Evolutionary conservation across 2,888 invertebrate species (phyloP).

Genomic region (Sicus ferrugineus): DNA sequence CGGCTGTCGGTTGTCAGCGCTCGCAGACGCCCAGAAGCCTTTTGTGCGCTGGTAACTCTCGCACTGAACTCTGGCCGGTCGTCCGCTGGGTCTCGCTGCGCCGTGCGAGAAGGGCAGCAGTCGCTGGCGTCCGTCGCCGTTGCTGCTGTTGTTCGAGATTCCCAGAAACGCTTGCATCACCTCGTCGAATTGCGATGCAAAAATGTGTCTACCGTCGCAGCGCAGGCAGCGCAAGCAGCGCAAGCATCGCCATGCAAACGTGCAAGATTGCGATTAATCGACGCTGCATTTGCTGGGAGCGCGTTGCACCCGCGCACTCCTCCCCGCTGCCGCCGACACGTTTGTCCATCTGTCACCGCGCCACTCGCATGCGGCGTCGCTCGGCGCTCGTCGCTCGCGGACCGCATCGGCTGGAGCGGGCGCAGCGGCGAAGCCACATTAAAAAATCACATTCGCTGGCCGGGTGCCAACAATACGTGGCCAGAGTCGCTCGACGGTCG

Average conservation of each 20-base stretch:
- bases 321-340: not conserved
- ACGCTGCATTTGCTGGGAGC: too few relatives aligned
- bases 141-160: conserved; percentile 12
- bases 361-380: too few relatives aligned
- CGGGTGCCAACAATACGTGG: not conserved
- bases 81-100: not conserved
- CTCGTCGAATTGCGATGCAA: not conserved
- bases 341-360: not conserved
- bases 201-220: too few relatives aligned
- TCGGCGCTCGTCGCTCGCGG: too few relatives aligned
- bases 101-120: not conserved
- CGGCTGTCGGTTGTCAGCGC: conserved; percentile 33
- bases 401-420: too few relatives aligned
- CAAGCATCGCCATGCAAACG: conserved; percentile 22
- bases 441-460: not conserved
- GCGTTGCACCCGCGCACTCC: conserved; percentile 11
- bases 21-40: conserved; percentile 44
- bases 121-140: not conserved
- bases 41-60: conserved; percentile 35
- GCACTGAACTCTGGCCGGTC: not conserved
- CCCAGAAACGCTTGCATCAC: conserved; percentile 12
- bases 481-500: not conserved
- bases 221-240: not conserved
- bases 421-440: not conserved
- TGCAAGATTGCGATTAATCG: conserved; percentile 24